These are phyloP conservation scores for Chloroclysta siterata DNA, from an alignment of 2,888 invertebrate species.

Conservation along the genomic window DNA sequence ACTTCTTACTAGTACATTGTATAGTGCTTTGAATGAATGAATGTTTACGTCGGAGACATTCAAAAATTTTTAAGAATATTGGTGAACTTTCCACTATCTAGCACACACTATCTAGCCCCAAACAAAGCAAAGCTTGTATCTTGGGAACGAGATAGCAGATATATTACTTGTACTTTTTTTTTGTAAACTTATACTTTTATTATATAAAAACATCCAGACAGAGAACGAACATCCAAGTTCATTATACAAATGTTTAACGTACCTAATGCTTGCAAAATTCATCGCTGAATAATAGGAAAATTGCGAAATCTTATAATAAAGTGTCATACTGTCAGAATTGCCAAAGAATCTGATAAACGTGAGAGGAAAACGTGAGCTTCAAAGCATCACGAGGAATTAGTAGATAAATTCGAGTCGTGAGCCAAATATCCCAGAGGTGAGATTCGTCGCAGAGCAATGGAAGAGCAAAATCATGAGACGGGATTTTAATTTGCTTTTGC, in stretches of 20 bases:
- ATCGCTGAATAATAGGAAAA: constrained; percentile 8
- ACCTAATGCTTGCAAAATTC: not conserved
- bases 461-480: not conserved
- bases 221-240: no score
- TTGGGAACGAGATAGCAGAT: no score
- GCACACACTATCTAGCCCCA: no score
- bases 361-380: constrained; percentile 54
- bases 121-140: no score
- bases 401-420: constrained; percentile 45
- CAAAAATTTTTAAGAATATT: no score
- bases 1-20: no score
- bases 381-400: constrained; percentile 43
- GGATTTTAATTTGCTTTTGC: not conserved
- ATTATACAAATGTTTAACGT: not conserved
- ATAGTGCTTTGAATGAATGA: no score
- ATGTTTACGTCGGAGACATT: no score
- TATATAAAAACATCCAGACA: no score
- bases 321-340: constrained; percentile 49
- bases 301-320: constrained; percentile 45
- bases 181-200: no score
- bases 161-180: no score
- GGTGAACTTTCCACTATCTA: no score
- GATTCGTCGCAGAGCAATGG: not conserved
- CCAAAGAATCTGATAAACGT: constrained; percentile 52
- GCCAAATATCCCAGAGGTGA: constrained; percentile 4